Evolutionary conservation across 1,140 invertebrate species (phyloP).

Genomic region (Drosophila lacteicornis): DNA sequence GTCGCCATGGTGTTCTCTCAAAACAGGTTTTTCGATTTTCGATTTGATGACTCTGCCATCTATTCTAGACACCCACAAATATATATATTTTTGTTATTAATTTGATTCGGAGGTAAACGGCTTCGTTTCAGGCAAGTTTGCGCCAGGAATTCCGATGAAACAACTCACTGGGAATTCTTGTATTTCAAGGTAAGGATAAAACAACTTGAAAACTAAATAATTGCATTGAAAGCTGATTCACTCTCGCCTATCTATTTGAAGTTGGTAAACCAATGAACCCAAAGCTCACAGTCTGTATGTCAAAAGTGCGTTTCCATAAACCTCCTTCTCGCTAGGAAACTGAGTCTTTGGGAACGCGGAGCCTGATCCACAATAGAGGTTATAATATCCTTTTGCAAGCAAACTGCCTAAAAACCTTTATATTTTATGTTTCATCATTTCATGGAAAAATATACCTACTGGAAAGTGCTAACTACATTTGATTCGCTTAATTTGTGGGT

Average conservation of each 20-base stretch:
- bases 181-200: constrained; percentile 5
- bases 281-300: background rate
- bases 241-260: background rate
- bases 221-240: fast-evolving
- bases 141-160: constrained; percentile 4
- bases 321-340: too few species aligned
- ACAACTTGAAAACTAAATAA: too few species aligned
- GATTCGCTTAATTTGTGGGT: background rate
- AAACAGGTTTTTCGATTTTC: constrained; percentile 28
- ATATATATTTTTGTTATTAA: constrained; percentile 16
- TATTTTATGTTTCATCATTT: too few species aligned
- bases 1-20: constrained; percentile 10
- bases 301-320: background rate
- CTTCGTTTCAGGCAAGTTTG: background rate
- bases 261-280: background rate
- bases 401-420: too few species aligned
- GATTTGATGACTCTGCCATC: constrained; percentile 25
- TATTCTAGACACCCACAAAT: constrained; percentile 38
- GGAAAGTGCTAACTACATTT: too few species aligned
- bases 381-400: too few species aligned
- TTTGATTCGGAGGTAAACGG: constrained; percentile 2
- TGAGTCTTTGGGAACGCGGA: too few species aligned
- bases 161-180: background rate
- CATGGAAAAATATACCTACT: too few species aligned
- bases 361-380: too few species aligned